Conservation (phyloP, 2,888 invertebrate genomes). For the Tanaodytes sp. region DNA sequence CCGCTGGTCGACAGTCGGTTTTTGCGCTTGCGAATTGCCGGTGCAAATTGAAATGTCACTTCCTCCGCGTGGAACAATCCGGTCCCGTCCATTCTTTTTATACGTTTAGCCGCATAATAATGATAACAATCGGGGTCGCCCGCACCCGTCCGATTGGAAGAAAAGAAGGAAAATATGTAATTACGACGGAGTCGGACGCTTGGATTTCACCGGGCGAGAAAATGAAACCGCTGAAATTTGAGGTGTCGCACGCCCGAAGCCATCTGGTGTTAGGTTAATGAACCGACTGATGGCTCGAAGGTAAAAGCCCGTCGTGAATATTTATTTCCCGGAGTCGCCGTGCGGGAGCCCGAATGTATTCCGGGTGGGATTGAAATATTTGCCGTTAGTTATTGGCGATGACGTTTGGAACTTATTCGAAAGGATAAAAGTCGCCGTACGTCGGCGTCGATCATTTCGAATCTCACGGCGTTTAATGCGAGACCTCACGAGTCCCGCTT, state of each 20-base stretch:
- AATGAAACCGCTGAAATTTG: constrained; percentile 11
- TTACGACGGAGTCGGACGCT: constrained; percentile 19
- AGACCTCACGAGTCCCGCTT: too few relatives aligned
- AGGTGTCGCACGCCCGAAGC: constrained; percentile 18
- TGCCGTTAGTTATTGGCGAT: too few relatives aligned
- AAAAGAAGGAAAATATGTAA: constrained; percentile 18
- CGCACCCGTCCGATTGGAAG: constrained; percentile 10
- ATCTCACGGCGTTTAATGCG: too few relatives aligned
- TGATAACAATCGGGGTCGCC: constrained; percentile 29
- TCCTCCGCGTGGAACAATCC: constrained; percentile 36
- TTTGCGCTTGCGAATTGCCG: constrained; percentile 47
- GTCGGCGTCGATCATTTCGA: too few relatives aligned
- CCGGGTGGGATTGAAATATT: too few relatives aligned
- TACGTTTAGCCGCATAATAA: constrained; percentile 34
- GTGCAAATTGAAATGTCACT: constrained; percentile 54
- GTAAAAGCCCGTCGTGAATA: constrained; percentile 11
- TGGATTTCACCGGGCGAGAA: background rate
- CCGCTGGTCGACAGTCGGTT: constrained; percentile 45
- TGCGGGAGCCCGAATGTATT: too few relatives aligned
- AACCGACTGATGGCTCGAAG: constrained; percentile 22
- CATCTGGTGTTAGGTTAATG: constrained; percentile 38
- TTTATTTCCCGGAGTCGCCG: constrained; percentile 17
- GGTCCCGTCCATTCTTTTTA: constrained; percentile 33
- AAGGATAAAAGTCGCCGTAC: too few relatives aligned
- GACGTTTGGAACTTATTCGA: too few relatives aligned